Base-by-base conservation (phyloP, 2,888 invertebrate genomes). In the Megastigmus dorsalis region DNA sequence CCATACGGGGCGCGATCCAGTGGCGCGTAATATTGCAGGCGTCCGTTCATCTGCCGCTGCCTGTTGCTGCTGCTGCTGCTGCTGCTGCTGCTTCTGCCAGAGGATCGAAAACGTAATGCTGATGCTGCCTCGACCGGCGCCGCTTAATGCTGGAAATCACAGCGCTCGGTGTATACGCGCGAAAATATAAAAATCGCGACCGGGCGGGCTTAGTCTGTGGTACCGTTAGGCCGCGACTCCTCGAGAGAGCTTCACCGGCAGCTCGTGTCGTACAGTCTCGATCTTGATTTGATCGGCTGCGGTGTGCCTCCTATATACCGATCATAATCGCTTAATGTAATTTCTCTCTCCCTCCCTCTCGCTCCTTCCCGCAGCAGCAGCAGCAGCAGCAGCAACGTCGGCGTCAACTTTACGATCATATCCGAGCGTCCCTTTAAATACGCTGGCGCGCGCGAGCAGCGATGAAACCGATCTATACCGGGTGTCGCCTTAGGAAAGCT, bases 301-400 rank as follows among this genome's bases (percentile, higher is more conserved):
- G n/a, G n/a, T n/a, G n/a, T n/a, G n/a, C n/a, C n/a, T n/a, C n/a
- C n/a, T n/a, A n/a, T n/a, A n/a, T 52, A 76, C 80, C 81, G 83
- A 83, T 84, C 81, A 81, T 83, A 83, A 84, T 84, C 83, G 82
- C 78, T 83, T 82, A 81, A 82, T 83, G 80, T 79, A 81, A 82
- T 81, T n/a, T n/a, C n/a, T n/a, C n/a, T n/a, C n/a, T n/a, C n/a
- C n/a, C n/a, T n/a, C n/a, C n/a, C n/a, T n/a, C n/a, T n/a, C n/a
- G n/a, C n/a, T n/a, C 81, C 81, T 77, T 79, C 78, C 73, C n/a
- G 30, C 26, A n/a, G 41, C 33, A n/a, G 23, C 23, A 43, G n/a
- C n/a, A n/a, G n/a, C n/a, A n/a, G n/a, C n/a, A n/a, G n/a, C 33
- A 7, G 75, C 62, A 74, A 72, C 73, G 66, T 67, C 65, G 13